Conservation (phyloP, 1,140 invertebrate species). For the Bombus picipes region DNA sequence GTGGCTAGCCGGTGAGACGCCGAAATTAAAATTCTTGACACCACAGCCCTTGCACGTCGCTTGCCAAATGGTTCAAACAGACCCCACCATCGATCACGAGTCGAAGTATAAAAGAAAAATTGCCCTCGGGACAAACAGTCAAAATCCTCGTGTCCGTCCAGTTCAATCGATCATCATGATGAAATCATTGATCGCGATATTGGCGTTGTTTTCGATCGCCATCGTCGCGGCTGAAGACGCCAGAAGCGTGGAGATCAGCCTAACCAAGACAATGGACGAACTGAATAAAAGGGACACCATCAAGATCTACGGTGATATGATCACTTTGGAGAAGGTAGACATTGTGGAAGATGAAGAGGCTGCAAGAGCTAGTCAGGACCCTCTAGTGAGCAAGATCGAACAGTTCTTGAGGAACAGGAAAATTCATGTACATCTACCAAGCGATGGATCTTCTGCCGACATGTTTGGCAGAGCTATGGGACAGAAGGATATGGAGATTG, state of each 20-base stretch:
- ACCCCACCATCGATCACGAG: conserved; percentile 72
- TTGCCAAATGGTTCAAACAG: conserved; percentile 81
- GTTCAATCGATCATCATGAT: conserved; percentile 47
- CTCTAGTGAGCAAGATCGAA: conserved; percentile 76
- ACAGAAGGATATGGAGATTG: conserved; percentile 73
- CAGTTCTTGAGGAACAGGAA: conserved; percentile 74
- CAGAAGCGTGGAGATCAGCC: conserved; percentile 66
- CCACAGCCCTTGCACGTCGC: conserved; percentile 66
- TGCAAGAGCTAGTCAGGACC: conserved; percentile 59
- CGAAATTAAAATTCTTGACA: conserved; percentile 80
- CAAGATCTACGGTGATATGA: conserved; percentile 73
- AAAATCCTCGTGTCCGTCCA: conserved; percentile 67
- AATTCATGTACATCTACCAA: conserved; percentile 73
- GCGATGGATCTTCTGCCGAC: conserved; percentile 77
- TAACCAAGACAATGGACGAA: conserved; percentile 74
- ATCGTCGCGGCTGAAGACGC: conserved; percentile 33
- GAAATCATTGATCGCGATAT: conserved; percentile 48
- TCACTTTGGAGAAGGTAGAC: conserved; percentile 75
- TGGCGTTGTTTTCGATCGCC: conserved; percentile 58
- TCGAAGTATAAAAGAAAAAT: conserved; percentile 80
- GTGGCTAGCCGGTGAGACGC: conserved; percentile 41
- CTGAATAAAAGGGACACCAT: conserved; percentile 72
- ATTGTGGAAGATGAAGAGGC: conserved; percentile 24
- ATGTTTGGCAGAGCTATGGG: conserved; percentile 78
- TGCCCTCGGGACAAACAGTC: conserved; percentile 72